These are phyloP conservation scores for Ctenoplectra terminalis DNA, from an alignment of 1,140 invertebrate genomes.

Conservation along the genomic window DNA sequence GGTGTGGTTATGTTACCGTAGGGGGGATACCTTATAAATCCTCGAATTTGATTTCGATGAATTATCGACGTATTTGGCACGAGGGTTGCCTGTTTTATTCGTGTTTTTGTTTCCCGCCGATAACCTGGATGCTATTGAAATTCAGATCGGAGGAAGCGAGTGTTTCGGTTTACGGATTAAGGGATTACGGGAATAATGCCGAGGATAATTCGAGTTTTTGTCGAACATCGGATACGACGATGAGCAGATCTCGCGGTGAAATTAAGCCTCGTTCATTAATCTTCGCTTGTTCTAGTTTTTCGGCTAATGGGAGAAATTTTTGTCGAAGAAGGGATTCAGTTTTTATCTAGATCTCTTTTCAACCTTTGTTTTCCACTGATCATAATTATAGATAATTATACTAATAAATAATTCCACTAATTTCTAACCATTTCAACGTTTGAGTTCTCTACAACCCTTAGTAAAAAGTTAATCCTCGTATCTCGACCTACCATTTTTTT, in stretches of 20 bases:
- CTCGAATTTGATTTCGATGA: constrained; percentile 17
- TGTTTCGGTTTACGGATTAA: constrained; percentile 20
- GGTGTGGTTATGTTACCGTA: not conserved
- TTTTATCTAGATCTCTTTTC: too few species aligned
- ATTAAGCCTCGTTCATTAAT: not conserved
- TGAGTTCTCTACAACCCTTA: too few species aligned
- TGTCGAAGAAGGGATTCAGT: too few species aligned
- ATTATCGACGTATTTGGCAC: not conserved
- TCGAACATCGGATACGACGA: constrained; percentile 1
- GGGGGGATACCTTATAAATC: not conserved
- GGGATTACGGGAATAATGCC: constrained; percentile 29
- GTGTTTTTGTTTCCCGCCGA: not conserved
- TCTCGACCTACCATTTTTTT: too few species aligned
- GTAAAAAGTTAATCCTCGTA: too few species aligned
- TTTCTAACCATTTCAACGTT: too few species aligned
- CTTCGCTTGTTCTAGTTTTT: not conserved
- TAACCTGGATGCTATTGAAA: not conserved
- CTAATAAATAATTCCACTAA: too few species aligned
- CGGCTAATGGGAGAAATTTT: too few species aligned
- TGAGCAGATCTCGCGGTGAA: constrained; percentile 1
- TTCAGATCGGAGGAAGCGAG: constrained; percentile 17
- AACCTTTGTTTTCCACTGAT: too few species aligned
- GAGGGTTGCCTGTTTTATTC: constrained; percentile 11
- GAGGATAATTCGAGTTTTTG: constrained; percentile 9
- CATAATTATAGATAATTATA: too few species aligned